A percentile compares a stretch with the other conserved stretches of the same genome.
Conservation (phyloP, 2,113 vertebrate species). For the Otis tarda region DNA sequence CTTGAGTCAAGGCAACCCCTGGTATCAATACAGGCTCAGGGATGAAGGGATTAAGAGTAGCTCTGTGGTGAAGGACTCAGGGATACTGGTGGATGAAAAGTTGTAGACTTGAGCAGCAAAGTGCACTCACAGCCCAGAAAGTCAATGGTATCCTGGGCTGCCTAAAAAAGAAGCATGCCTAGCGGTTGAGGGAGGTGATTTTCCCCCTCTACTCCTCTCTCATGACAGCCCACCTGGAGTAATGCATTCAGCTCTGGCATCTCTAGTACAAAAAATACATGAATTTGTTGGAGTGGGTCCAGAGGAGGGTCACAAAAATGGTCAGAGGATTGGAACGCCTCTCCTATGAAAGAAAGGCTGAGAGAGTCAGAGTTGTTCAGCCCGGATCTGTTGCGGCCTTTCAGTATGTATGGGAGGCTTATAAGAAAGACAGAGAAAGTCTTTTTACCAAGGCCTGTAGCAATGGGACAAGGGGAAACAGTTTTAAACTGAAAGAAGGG, state of each 20-base stretch:
- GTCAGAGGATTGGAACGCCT: not conserved
- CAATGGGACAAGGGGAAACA: not conserved
- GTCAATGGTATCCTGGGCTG: not conserved
- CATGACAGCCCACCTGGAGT: not conserved
- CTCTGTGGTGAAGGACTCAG: not conserved
- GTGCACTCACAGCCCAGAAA: rapidly evolving
- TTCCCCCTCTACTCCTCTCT: not conserved
- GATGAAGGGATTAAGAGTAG: not conserved
- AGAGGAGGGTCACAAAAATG: not conserved
- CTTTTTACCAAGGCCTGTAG: not conserved
- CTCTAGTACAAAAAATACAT: not conserved
- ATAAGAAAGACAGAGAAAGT: not conserved
- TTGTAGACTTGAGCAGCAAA: not conserved
- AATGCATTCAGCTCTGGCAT: not conserved
- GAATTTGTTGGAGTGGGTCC: rapidly evolving
- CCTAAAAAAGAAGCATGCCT: not conserved
- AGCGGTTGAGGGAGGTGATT: not conserved
- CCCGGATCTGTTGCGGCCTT: not conserved
- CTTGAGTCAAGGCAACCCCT: rapidly evolving
- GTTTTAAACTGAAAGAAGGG: not conserved
- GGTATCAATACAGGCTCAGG: no score
- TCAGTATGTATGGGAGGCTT: rapidly evolving
- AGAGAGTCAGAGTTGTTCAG: not conserved
- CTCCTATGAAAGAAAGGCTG: not conserved
- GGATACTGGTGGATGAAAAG: not conserved